A percentile compares a stretch with the other conserved stretches of the same genome.
Conservation (phyloP, 2,888 invertebrate genomes). For the Romanomermis culicivorax region DNA sequence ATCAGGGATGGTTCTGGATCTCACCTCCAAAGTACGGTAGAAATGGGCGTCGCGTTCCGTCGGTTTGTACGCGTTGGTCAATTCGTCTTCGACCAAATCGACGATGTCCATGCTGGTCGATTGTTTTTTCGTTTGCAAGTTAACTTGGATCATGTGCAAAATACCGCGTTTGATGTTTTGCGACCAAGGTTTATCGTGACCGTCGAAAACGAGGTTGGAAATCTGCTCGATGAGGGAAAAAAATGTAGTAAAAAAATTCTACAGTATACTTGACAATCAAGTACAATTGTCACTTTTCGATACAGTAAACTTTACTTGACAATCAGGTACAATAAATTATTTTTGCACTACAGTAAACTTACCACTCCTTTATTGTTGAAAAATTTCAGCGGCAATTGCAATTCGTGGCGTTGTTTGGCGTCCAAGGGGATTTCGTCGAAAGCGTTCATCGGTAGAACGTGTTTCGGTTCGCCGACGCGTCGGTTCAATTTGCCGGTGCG, state of each 20-base stretch:
- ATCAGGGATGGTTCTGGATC: no score
- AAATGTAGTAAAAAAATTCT: neutral
- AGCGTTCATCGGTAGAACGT: conserved; percentile 8
- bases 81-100: conserved; percentile 1
- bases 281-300: no score
- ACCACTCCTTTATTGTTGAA: conserved; percentile 19
- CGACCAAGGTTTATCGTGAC: conserved; percentile 19
- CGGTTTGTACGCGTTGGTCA: neutral
- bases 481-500: conserved; percentile 12
- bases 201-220: conserved; percentile 14
- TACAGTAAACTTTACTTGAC: no score
- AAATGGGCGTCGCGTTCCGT: conserved; percentile 1
- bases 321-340: no score
- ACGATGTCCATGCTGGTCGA: neutral
- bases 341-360: no score
- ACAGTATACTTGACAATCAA: no score
- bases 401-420: conserved; percentile 14
- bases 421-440: conserved; percentile 16
- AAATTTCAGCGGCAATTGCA: conserved; percentile 19
- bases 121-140: conserved; percentile 2
- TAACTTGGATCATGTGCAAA: conserved; percentile 22
- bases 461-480: conserved; percentile 4
- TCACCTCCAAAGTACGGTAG: conserved; percentile 15
- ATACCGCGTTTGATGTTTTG: conserved; percentile 23
- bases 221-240: conserved; percentile 11